Percentiles rank a stretch among this genome's conserved stretches.
These are phyloP conservation scores for Ahaetulla prasina DNA, from an alignment of 2,113 vertebrate species.

Conservation along the genomic window DNA sequence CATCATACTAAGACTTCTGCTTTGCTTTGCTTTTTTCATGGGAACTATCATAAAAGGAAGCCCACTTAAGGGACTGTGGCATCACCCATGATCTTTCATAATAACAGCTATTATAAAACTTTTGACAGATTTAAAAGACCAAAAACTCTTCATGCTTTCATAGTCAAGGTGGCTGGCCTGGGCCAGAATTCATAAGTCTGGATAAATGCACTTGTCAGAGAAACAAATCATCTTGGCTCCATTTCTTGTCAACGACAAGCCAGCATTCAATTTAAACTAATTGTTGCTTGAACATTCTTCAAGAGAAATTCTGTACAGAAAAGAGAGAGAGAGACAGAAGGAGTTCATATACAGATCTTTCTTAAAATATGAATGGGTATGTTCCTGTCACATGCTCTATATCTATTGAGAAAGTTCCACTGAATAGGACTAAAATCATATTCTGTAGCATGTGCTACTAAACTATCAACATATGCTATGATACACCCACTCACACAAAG, in stretches of 20 bases:
- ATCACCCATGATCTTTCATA: neutral
- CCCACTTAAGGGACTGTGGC: neutral
- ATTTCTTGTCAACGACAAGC: neutral
- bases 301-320: neutral
- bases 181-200: neutral
- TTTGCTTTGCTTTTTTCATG: neutral
- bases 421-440: neutral
- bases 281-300: neutral
- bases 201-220: neutral
- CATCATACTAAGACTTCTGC: rapidly evolving
- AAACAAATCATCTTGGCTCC: neutral
- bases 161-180: neutral
- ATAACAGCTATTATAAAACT: neutral
- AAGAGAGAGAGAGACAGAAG: neutral
- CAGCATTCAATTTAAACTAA: neutral
- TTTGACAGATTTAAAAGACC: neutral
- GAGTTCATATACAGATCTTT: neutral
- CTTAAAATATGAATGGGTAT: neutral
- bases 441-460: neutral
- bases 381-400: neutral
- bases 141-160: too few species aligned
- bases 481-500: neutral
- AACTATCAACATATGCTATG: neutral
- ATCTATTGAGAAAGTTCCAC: neutral
- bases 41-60: neutral